Evolutionary conservation across 1,140 invertebrate species (phyloP).

Genomic region (Drosophila repleta): DNA sequence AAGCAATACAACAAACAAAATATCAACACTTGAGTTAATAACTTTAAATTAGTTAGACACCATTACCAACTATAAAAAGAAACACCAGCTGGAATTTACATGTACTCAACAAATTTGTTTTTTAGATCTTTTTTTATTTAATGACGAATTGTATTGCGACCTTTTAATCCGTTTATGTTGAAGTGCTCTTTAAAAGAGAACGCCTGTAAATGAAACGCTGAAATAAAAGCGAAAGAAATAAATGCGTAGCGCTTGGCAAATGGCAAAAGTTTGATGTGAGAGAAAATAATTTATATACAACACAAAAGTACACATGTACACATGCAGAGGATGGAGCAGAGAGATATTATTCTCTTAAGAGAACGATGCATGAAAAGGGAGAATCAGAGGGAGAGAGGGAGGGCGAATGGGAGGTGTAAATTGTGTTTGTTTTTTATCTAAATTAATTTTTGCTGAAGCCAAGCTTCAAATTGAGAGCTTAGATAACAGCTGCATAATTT

Average conservation of each 20-base stretch:
- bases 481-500: slow-evolving; percentile 60
- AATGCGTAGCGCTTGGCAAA: slow-evolving; percentile 45
- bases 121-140: slow-evolving; percentile 35
- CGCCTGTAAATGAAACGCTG: slow-evolving; percentile 23
- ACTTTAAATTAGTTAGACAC: slow-evolving; percentile 47
- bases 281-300: slow-evolving; percentile 24
- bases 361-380: too few species aligned
- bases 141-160: slow-evolving; percentile 34
- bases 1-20: slow-evolving; percentile 61
- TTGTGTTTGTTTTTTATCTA: slow-evolving; percentile 47
- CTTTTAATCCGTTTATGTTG: slow-evolving; percentile 43
- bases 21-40: slow-evolving; percentile 69
- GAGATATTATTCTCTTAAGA: background rate
- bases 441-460: slow-evolving; percentile 71
- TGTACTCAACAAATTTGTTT: slow-evolving; percentile 47
- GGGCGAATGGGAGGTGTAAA: slow-evolving; percentile 2
- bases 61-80: slow-evolving; percentile 35
- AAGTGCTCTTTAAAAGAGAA: slow-evolving; percentile 52
- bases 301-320: slow-evolving; percentile 4
- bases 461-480: slow-evolving; percentile 69
- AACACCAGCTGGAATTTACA: slow-evolving; percentile 27
- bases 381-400: background rate
- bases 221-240: background rate
- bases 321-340: background rate
- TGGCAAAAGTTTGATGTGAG: slow-evolving; percentile 51